A percentile compares a stretch with the other conserved stretches of the same genome.
Evolutionary conservation across 1,140 invertebrate species (phyloP).

Genomic region (Octopus sinensis): DNA sequence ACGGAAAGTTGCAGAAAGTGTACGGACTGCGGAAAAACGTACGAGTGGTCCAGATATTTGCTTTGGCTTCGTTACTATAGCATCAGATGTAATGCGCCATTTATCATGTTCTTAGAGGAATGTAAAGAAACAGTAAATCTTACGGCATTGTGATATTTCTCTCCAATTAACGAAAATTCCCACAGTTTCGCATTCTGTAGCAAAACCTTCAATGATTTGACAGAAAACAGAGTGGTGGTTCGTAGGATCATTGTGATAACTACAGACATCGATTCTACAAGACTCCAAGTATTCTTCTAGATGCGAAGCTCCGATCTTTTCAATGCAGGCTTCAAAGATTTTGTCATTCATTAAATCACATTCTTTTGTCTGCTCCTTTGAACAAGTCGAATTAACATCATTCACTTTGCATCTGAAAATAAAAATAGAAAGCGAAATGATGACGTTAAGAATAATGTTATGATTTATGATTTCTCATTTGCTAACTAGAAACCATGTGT

Average conservation of each 20-base stretch:
- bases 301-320: neutral
- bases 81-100: too few species aligned
- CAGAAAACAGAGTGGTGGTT: constrained; percentile 19
- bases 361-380: neutral
- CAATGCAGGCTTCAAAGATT: constrained; percentile 28
- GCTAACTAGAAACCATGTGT: too few species aligned
- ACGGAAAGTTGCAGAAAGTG: too few species aligned
- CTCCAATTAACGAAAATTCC: constrained; percentile 31
- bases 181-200: constrained; percentile 26
- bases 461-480: too few species aligned
- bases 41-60: too few species aligned
- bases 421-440: neutral
- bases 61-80: too few species aligned
- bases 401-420: neutral
- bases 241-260: constrained; percentile 11
- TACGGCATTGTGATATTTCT: constrained; percentile 25
- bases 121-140: neutral
- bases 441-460: too few species aligned
- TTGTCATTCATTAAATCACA: neutral
- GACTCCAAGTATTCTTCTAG: constrained; percentile 22
- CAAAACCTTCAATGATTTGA: constrained; percentile 26
- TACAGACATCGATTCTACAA: constrained; percentile 28
- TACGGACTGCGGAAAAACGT: too few species aligned
- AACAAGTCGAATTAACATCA: neutral
- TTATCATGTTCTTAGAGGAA: too few species aligned